phyloP scores from a whole-genome alignment of 2,113 vertebrate genomes.

The Peromyscus maniculatus region DNA sequence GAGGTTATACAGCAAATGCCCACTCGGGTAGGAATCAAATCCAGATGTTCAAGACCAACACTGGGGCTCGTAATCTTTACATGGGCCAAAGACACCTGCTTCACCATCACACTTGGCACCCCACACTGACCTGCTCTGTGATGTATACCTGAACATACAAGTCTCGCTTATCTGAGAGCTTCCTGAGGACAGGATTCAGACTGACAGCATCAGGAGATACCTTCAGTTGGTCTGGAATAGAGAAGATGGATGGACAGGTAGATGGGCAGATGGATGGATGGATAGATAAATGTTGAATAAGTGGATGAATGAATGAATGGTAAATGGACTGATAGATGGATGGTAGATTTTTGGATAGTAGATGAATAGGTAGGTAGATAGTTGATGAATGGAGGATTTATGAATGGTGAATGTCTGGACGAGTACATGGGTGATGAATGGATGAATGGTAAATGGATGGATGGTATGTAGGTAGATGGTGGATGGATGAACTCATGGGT shows the following conservation, averaged over 20 bases:
- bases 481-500: neutral
- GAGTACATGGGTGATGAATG: neutral
- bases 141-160: too few relatives aligned
- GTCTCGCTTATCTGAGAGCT: neutral
- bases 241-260: neutral
- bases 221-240: neutral
- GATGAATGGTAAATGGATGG: neutral
- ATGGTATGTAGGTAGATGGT: neutral
- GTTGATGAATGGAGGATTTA: neutral
- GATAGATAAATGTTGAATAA: neutral
- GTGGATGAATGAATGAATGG: neutral
- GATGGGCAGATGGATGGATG: too few relatives aligned
- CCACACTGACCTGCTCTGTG: neutral
- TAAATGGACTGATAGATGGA: neutral
- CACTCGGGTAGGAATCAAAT: neutral
- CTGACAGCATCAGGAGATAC: neutral
- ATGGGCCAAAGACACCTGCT: neutral
- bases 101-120: neutral
- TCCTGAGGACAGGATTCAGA: neutral
- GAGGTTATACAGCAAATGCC: neutral
- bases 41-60: neutral
- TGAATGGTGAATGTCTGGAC: neutral
- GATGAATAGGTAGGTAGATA: neutral
- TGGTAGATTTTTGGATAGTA: neutral
- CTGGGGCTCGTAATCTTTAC: neutral